Evolutionary conservation across 2,113 vertebrate genomes (phyloP), one percentile per base, ranked within the genome.

Genomic region (Sinocyclocheilus maitianheensis): DNA sequence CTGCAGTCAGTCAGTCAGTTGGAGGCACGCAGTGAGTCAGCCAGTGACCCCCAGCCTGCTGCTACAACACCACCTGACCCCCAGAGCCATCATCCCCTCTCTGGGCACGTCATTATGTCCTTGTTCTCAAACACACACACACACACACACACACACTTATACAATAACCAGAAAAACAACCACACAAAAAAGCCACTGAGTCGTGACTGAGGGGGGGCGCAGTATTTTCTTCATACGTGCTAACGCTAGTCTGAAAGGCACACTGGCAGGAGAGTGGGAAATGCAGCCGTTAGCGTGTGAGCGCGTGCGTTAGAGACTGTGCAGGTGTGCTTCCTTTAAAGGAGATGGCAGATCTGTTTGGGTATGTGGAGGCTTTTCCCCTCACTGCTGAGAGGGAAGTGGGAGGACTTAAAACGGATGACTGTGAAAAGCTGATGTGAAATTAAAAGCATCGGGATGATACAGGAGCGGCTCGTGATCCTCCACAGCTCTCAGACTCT

Each of bases 151-250:
- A 26, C 26, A 26, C 26, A 84, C 22, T 48, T 84, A 75, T 34
- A 79, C 81, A 84, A 69, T 78, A 46, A 82, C 18, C 51, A 84
- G 48, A 83, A 72, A 74, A 72, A 84, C 82, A 75, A 74, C 20
- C 51, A 69, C 86, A 72, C n/a, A 74, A 83, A 84, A 69, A 83
- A 78, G 24, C 60, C 67, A 74, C 67, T 55, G 86, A 89, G 90
- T 90, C 88, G 87, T 89, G 90, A 89, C 90, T 89, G 85, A 87
- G 77, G 53, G 84, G 84, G 86, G 84, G 81, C 40, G 85, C 77
- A 84, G 88, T 84, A 71, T 65, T 80, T 87, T 86, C 74, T 84
- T 84, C 86, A 90, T 84, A 77, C 55, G 80, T 83, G 65, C 48
- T 86, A 72, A 87, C 37, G 76, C 76, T 81, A 81, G 60, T 86